phyloP scores from a whole-genome alignment of 2,797 vertebrate genomes.

The Mallotus villosus region DNA sequence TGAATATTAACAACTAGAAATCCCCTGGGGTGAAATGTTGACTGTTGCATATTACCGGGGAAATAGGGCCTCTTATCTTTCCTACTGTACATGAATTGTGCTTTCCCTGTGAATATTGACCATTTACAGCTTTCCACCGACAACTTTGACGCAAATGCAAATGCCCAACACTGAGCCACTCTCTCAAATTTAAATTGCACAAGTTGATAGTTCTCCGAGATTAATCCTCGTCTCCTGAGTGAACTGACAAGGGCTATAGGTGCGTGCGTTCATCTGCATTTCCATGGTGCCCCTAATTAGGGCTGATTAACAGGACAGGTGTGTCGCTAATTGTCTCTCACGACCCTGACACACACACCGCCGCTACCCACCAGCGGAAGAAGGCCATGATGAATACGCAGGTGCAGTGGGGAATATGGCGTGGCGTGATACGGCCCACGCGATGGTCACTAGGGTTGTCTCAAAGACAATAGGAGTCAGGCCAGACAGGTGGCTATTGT shows the following conservation, averaged over 20 bases:
- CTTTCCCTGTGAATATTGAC: too few species aligned
- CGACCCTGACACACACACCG: slow-evolving; percentile 16
- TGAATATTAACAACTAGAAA: too few species aligned
- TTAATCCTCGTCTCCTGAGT: slow-evolving; percentile 46
- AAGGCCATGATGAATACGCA: slow-evolving; percentile 47
- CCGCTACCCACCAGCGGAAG: slow-evolving; percentile 19
- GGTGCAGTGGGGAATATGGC: slow-evolving; percentile 40
- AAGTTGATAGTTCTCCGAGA: slow-evolving; percentile 41
- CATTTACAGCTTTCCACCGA: too few species aligned
- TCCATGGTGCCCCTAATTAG: slow-evolving; percentile 70
- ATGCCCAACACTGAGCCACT: too few species aligned
- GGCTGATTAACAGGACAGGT: slow-evolving; percentile 72
- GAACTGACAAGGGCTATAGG: slow-evolving; percentile 53
- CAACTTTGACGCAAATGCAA: neutral
- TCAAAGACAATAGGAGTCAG: slow-evolving; percentile 60
- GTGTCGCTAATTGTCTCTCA: slow-evolving; percentile 65
- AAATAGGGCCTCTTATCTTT: too few species aligned
- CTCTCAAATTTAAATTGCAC: too few species aligned
- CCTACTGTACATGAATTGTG: too few species aligned
- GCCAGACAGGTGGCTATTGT: slow-evolving; percentile 48
- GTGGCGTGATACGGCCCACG: slow-evolving; percentile 27
- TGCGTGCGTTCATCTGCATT: slow-evolving; percentile 65
- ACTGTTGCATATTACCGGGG: too few species aligned
- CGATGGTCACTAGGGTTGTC: slow-evolving; percentile 47
- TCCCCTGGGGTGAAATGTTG: too few species aligned